Evolutionary conservation across 2,797 vertebrate genomes (phyloP), one percentile per base, ranked within the genome.

Genomic region (Leucoraja ocellata): DNA sequence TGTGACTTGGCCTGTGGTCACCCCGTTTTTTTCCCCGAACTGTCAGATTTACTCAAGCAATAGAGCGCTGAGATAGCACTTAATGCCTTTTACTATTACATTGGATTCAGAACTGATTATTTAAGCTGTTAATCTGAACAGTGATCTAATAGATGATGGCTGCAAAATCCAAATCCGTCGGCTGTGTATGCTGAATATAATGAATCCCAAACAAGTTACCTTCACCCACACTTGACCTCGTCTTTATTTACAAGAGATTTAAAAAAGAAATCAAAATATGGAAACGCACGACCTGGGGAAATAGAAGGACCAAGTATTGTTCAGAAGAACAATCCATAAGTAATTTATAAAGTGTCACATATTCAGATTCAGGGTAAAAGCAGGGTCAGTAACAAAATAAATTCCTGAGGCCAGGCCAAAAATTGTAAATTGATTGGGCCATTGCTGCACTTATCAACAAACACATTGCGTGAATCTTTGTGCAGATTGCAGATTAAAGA

Each of bases 81-180:
- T 95, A 95, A 95, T 96, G 86, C 83, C 95, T 96, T 95, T 4
- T 81, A 93, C 93, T 94, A 95, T 93, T 95, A 95, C 94, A 93
- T 93, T 95, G 93, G 94, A 95, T 96, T 96, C 95, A 96, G 95
- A 96, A 96, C 95, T 94, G 95, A 95, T 97, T 97, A 95, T 95
- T 97, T 96, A 96, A 96, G 95, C 94, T 94, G 94, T 95, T 96
- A 96, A 96, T 96, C 95, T 95, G 95, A 96, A 95, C 95, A 95
- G 95, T 95, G 95, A 96, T 96, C 96, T 97, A 97, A 97, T 95
- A 95, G 95, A 94, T 95, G 96, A 95, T 96, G 97, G 96, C 96
- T 96, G 96, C 94, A 94, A 94, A 94, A 95, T 95, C 93, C 94
- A 94, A 96, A 94, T 96, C 95, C 95, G 94, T 94, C 88, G 94